Evolutionary conservation across 2,888 invertebrate species (phyloP), one percentile per base, ranked within the genome.

Genomic region (Punctoribates punctum): DNA sequence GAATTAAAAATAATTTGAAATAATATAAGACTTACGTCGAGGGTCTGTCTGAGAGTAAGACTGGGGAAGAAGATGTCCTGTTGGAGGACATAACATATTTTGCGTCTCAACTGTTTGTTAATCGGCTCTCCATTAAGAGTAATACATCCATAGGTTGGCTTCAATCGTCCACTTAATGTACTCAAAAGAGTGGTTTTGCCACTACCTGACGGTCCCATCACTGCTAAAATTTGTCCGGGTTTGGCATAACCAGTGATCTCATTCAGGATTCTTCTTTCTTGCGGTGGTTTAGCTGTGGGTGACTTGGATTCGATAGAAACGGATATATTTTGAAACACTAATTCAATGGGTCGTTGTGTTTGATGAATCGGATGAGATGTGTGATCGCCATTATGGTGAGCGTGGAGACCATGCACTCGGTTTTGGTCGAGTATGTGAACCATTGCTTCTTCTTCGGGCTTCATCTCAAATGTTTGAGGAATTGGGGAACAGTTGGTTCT

Each of bases 31-130:
- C 84, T 83, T 82, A 88, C 88, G 84, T 89, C 88, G 79, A 92
- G 85, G 5, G 91, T 92, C 84, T 92, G 91, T 80, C 90, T 85
- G 77, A 92, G 85, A 1, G 91, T 92, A 81, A 92, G 86, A 82
- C 90, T 90, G 73, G 91, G 88, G 82, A 91, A 91, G 85, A 92
- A 92, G 78, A 91, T 88, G 82, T 92, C 92, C 82, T 91, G 90
- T 83, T 92, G 92, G 78, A 91, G 87, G 67, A 92, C 92, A 84
- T 92, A 92, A 82, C 91, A 90, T 80, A 92, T 90, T 82, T 89
- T 88, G 79, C 91, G 85, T 80, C 90, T 89, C 87, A 90, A 89
- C 80, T 89, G 84, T 82, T 90, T 90, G 80, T 88, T 88, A 79
- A 90, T 84, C 34, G 86, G 84, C 81, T 88, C 87, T 25, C 89